Evolutionary conservation across 2,888 invertebrate species (phyloP).

Genomic region (Lydus trimaculatus): DNA sequence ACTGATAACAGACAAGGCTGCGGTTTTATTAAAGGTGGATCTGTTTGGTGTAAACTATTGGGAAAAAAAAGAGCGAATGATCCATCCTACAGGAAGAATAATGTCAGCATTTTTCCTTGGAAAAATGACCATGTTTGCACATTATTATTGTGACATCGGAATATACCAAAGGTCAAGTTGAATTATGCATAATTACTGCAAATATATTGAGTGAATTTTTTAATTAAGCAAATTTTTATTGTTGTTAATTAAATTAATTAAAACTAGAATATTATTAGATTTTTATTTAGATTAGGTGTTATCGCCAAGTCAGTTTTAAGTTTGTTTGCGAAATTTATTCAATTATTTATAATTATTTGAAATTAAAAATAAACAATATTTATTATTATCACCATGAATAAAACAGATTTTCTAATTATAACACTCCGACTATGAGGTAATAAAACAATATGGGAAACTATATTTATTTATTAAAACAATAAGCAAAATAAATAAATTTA

Average conservation of each 20-base stretch:
- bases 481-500: neutral
- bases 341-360: neutral
- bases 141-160: constrained; percentile 4
- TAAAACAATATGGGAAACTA: constrained; percentile 9
- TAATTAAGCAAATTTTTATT: neutral
- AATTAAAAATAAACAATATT: too few relatives aligned
- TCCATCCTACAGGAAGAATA: neutral
- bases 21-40: neutral
- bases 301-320: neutral
- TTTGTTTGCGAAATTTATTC: neutral
- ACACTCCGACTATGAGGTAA: neutral
- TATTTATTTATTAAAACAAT: constrained; percentile 15
- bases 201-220: neutral
- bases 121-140: neutral
- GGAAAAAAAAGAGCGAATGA: neutral
- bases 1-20: constrained; percentile 10
- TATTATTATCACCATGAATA: too few relatives aligned
- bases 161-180: neutral
- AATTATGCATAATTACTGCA: neutral
- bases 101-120: neutral
- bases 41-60: neutral
- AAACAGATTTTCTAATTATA: too few relatives aligned
- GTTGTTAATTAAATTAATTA: neutral
- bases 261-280: neutral
- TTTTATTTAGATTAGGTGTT: neutral